Conservation (phyloP, 1,140 invertebrate species). For the Pseudomyrmex gracilis region DNA sequence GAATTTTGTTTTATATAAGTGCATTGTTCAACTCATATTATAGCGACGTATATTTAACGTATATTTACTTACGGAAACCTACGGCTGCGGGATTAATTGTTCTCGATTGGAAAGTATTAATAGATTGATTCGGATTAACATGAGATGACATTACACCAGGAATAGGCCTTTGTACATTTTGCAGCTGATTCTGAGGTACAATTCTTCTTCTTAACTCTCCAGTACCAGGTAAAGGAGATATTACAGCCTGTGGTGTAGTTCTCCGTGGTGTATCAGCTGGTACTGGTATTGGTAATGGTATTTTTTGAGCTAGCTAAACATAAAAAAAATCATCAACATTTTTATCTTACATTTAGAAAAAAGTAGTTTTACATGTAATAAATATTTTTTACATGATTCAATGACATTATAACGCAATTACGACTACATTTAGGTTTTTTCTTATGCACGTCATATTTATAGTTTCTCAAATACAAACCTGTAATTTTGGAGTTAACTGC, state of each 20-base stretch:
- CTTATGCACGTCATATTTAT: not conserved
- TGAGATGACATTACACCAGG: constrained; percentile 63
- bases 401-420: not conserved
- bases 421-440: not conserved
- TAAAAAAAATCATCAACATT: constrained; percentile 43
- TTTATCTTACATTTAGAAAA: constrained; percentile 30
- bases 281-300: constrained; percentile 35
- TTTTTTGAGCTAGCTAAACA: constrained; percentile 70
- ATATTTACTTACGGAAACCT: constrained; percentile 76
- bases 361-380: not conserved
- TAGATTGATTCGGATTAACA: constrained; percentile 58
- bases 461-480: constrained; percentile 66
- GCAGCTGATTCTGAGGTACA: constrained; percentile 72
- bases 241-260: constrained; percentile 69
- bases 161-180: constrained; percentile 64
- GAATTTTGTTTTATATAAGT: not conserved
- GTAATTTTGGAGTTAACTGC: constrained; percentile 69
- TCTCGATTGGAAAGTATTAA: constrained; percentile 72
- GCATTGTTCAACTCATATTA: not conserved
- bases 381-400: not conserved
- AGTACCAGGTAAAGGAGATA: constrained; percentile 60
- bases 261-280: constrained; percentile 76
- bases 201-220: constrained; percentile 79
- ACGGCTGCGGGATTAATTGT: constrained; percentile 72
- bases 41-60: constrained; percentile 21